A percentile compares a stretch with the other conserved stretches of the same genome.
These are phyloP conservation scores for Leptoteleia sp. DNA, from an alignment of 1,140 invertebrate species.

Conservation along the genomic window DNA sequence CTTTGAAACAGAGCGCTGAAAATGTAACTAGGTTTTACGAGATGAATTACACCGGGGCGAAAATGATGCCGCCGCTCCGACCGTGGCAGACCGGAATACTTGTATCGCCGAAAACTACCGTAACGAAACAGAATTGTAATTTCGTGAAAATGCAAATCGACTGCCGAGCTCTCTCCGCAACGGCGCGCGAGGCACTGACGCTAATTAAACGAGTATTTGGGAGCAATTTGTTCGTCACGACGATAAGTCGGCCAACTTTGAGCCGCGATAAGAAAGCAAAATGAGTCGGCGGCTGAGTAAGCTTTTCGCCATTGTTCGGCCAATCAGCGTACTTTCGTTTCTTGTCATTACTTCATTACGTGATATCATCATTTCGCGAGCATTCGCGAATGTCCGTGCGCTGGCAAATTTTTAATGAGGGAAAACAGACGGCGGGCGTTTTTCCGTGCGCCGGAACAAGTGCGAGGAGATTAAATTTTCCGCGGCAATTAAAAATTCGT, in stretches of 20 bases:
- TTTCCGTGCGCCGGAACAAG: slow-evolving; percentile 6
- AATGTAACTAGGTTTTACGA: slow-evolving; percentile 55
- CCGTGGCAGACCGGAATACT: slow-evolving; percentile 38
- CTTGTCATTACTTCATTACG: slow-evolving; percentile 42
- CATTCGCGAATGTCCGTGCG: slow-evolving; percentile 8
- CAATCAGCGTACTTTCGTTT: slow-evolving; percentile 41
- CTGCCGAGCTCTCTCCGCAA: slow-evolving; percentile 51
- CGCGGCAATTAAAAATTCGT: slow-evolving; percentile 41
- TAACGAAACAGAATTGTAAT: slow-evolving; percentile 71
- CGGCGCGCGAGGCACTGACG: slow-evolving; percentile 31
- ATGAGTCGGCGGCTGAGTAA: slow-evolving; percentile 24
- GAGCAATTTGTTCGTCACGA: slow-evolving; percentile 65
- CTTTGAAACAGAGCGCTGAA: slow-evolving; percentile 43
- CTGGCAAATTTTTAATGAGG: slow-evolving; percentile 25
- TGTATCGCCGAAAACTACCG: slow-evolving; percentile 67
- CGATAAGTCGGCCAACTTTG: slow-evolving; percentile 50
- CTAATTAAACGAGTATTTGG: slow-evolving; percentile 70
- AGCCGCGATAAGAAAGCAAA: slow-evolving; percentile 66
- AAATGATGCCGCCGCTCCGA: slow-evolving; percentile 41
- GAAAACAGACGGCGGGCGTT: slow-evolving; percentile 26
- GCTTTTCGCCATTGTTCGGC: slow-evolving; percentile 18
- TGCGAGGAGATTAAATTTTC: slow-evolving; percentile 25
- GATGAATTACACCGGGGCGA: slow-evolving; percentile 56
- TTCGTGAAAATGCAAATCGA: slow-evolving; percentile 70
- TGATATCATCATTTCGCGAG: slow-evolving; percentile 27